phyloP scores from a whole-genome alignment of 2,113 vertebrate species.

The western clawed frog (Xenopus tropicalis) region DNA sequence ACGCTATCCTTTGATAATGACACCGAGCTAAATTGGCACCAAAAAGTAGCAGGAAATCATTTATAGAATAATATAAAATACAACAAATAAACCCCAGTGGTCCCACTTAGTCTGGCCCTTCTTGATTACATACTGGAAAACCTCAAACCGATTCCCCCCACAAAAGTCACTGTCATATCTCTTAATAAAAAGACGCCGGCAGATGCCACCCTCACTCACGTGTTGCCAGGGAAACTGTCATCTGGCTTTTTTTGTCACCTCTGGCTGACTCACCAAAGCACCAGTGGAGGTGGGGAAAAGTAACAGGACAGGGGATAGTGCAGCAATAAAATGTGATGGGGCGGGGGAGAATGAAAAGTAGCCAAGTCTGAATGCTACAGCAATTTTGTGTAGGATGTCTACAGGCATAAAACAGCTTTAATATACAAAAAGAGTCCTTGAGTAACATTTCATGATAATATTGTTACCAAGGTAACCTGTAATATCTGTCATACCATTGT shows the following conservation, averaged over 20 bases:
- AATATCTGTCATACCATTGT: not conserved
- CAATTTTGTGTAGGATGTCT: not conserved
- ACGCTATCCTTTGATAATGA: not conserved
- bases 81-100: not conserved
- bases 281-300: constrained; percentile 5
- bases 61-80: not conserved
- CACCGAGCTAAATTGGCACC: not conserved
- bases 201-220: constrained; percentile 27
- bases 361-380: not conserved
- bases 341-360: not conserved
- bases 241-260: constrained; percentile 34
- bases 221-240: constrained; percentile 43
- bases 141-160: not conserved
- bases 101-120: not conserved
- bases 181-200: not conserved
- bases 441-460: not conserved
- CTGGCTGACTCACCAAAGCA: constrained; percentile 31
- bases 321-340: not conserved
- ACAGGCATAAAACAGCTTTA: constrained; percentile 1
- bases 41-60: too few relatives aligned
- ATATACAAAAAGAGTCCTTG: constrained; percentile 21
- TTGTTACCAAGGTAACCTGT: constrained; percentile 33
- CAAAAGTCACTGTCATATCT: constrained; percentile 23
- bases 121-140: not conserved
- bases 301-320: constrained; percentile 7